Evolutionary conservation across 2,113 vertebrate genomes (phyloP), one percentile per base, ranked within the genome.

Genomic region (Panthera leo): DNA sequence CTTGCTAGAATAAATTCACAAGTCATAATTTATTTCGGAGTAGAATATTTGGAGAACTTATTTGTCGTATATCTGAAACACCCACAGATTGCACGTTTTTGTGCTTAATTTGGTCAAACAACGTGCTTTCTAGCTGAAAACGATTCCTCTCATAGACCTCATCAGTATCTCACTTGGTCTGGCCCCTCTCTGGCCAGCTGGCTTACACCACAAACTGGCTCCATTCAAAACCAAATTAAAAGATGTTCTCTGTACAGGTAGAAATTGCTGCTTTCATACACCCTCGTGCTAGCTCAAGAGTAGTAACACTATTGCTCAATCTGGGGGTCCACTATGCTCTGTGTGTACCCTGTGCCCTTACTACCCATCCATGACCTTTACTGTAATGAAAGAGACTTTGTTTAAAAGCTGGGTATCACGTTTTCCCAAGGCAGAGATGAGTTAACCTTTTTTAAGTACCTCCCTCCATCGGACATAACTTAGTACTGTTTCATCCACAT

Each of bases 121-220:
- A 23, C 31, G 79, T 88, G 83, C 71, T 85, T 89, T 93, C 89
- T 93, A 73, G 8, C 70, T 51, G 58, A 89, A 78, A 95, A 85
- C 42, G 21, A 0, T 45, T 21, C 29, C 73, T 92, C 39, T 73
- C 51, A 9, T 36, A 45, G 68, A 58, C 61, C 5, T 27, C 16
- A 15, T 76, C 45, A 4, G 70, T 91, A 8, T 63, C 15, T 92
- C 23, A 19, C 13, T n/a, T 63, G 31, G 42, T 71, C 31, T 5
- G 58, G 34, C 13, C 83, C 73, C 21, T 94, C 12, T 5, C 25
- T 65, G 27, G 58, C 85, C 85, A 13, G 11, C 39, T 88, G 71
- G 90, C 42, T 53, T 65, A 55, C 29, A 25, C 27, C 58, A 51
- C 10, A 29, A 3, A 21, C n/a, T 45, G 29, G 9, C 68, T 87